These are phyloP conservation scores for Coregonus sp. DNA, from an alignment of 2,797 vertebrate species.

Conservation along the genomic window DNA sequence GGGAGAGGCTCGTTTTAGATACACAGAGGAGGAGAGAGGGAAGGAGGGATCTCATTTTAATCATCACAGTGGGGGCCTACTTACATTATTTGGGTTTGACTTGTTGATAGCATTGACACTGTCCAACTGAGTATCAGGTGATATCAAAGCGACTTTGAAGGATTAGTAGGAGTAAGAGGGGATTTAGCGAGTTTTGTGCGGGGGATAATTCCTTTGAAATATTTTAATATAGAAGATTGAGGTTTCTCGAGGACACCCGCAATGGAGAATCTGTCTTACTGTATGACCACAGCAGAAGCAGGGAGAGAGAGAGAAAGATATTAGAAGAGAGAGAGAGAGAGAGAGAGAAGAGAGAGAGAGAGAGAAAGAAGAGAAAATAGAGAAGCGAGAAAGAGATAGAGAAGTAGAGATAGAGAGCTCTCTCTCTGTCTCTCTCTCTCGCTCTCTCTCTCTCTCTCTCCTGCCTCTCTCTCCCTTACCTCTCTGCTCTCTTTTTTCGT, in stretches of 20 bases:
- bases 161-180: constrained; percentile 61
- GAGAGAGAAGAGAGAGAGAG: constrained; percentile 3
- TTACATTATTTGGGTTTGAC: constrained; percentile 69
- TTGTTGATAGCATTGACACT: constrained; percentile 73
- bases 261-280: too few relatives aligned
- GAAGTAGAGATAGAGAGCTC: too few relatives aligned
- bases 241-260: constrained; percentile 48
- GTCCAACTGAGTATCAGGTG: constrained; percentile 76
- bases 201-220: constrained; percentile 74
- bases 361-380: too few relatives aligned
- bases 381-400: too few relatives aligned
- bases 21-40: constrained; percentile 27
- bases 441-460: too few relatives aligned
- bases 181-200: constrained; percentile 69
- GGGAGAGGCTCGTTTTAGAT: too few relatives aligned
- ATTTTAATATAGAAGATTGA: constrained; percentile 75
- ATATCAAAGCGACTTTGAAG: constrained; percentile 68
- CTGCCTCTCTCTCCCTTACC: too few relatives aligned
- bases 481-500: too few relatives aligned
- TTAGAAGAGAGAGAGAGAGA: too few relatives aligned
- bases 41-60: constrained; percentile 55
- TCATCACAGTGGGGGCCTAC: constrained; percentile 69
- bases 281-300: too few relatives aligned
- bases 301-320: too few relatives aligned
- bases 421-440: too few relatives aligned